A percentile compares a stretch with the other conserved stretches of the same genome.
Evolutionary conservation across 1,140 invertebrate species (phyloP).

Genomic region (Musca domestica): DNA sequence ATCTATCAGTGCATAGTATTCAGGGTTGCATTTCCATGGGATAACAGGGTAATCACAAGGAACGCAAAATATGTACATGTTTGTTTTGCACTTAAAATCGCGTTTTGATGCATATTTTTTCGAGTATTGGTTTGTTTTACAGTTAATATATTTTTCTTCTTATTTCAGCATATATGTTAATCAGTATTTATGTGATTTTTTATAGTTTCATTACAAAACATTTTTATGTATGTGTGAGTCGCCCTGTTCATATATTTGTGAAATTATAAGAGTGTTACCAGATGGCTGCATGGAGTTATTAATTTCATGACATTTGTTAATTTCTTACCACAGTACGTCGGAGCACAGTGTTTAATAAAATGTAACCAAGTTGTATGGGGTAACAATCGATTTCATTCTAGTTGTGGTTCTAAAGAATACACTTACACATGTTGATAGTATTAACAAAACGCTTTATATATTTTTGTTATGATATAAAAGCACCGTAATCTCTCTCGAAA

Average conservation of each 20-base stretch:
- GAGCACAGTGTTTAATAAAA: no score
- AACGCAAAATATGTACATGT: no score
- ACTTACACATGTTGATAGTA: no score
- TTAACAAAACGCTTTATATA: no score
- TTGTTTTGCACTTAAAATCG: no score
- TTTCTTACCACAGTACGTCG: no score
- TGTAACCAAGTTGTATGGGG: no score
- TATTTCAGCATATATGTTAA: not conserved
- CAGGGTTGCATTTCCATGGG: not conserved
- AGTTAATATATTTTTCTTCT: not conserved
- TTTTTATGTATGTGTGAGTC: not conserved
- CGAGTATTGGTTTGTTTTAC: not conserved
- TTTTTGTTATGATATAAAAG: no score
- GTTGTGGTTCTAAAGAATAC: no score
- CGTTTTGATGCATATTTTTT: not conserved
- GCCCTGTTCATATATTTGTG: not conserved
- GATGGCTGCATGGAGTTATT: not conserved
- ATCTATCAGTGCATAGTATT: not conserved
- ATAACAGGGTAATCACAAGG: not conserved
- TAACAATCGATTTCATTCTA: no score
- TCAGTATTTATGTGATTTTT: not conserved
- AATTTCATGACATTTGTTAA: slow-evolving; percentile 3
- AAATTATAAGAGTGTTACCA: not conserved
- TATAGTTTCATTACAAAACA: not conserved
- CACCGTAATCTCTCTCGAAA: no score